Percentiles rank a stretch among this genome's conserved stretches.
These are phyloP conservation scores for Chelonus formosanus DNA, from an alignment of 2,888 invertebrate genomes.

Conservation along the genomic window DNA sequence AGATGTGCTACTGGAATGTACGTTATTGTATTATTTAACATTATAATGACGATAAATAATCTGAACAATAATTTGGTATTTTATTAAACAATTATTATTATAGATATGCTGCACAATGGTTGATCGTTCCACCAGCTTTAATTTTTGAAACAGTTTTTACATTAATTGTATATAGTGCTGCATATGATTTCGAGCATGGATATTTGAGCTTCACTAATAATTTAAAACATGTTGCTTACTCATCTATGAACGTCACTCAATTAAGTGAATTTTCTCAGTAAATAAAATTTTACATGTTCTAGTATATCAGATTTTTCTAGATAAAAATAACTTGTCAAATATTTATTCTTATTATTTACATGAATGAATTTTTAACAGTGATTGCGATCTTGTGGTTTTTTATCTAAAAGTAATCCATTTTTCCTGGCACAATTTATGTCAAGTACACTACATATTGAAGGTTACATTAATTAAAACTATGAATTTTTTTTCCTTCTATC, in stretches of 20 bases:
- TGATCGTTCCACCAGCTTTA: conserved; percentile 50
- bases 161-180: conserved; percentile 38
- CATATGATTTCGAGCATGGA: conserved; percentile 43
- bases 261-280: conserved; percentile 30
- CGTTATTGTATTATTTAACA: conserved; percentile 36
- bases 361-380: background rate
- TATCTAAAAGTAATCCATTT: too few species aligned
- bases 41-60: background rate
- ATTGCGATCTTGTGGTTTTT: background rate
- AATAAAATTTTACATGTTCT: background rate
- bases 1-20: conserved; percentile 68
- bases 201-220: conserved; percentile 39
- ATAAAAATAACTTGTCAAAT: too few species aligned
- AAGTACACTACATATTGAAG: too few species aligned
- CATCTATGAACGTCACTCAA: conserved; percentile 32
- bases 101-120: conserved; percentile 51
- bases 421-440: too few species aligned
- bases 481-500: too few species aligned
- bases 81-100: conserved; percentile 9
- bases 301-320: background rate
- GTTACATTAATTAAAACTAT: background rate
- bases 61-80: background rate
- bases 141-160: conserved; percentile 48
- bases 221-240: conserved; percentile 35
- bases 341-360: too few species aligned